Evolutionary conservation across 2,888 invertebrate genomes (phyloP).

Genomic region (Octonoba sinensis): DNA sequence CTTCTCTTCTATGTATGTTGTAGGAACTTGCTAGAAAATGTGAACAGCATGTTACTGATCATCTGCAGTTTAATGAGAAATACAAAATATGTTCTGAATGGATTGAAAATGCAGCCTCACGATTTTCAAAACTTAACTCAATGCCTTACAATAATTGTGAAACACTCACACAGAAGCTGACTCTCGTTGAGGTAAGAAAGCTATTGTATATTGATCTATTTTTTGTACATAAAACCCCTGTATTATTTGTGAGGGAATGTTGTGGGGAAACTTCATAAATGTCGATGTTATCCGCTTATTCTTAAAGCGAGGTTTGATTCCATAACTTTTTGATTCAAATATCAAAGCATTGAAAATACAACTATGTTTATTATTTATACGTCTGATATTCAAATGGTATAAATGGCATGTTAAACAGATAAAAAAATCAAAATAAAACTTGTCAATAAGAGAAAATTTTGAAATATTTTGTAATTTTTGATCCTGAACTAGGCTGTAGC

Average conservation of each 20-base stretch:
- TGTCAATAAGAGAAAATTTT: no score
- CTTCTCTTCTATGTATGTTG: conserved; percentile 9
- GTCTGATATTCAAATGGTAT: no score
- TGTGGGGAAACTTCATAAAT: background rate
- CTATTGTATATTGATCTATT: background rate
- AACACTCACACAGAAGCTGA: conserved; percentile 68
- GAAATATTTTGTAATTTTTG: no score
- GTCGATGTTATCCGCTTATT: background rate
- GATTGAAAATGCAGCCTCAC: conserved; percentile 82
- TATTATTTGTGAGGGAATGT: no score
- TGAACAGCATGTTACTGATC: conserved; percentile 87
- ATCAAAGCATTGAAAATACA: no score
- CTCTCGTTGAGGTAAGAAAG: conserved; percentile 40
- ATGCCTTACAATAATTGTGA: conserved; percentile 72
- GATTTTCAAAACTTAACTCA: conserved; percentile 68
- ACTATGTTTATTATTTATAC: no score
- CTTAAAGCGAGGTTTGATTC: no score
- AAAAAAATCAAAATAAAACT: no score
- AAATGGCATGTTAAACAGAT: no score
- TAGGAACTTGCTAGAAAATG: conserved; percentile 90
- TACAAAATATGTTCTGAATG: conserved; percentile 87
- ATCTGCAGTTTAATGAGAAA: conserved; percentile 83
- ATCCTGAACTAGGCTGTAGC: no score
- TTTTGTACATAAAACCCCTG: background rate
- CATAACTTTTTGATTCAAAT: no score